A percentile compares a stretch with the other conserved stretches of the same genome.
Conservation (phyloP, 2,888 invertebrate species). For the Agrotis ipsilon region DNA sequence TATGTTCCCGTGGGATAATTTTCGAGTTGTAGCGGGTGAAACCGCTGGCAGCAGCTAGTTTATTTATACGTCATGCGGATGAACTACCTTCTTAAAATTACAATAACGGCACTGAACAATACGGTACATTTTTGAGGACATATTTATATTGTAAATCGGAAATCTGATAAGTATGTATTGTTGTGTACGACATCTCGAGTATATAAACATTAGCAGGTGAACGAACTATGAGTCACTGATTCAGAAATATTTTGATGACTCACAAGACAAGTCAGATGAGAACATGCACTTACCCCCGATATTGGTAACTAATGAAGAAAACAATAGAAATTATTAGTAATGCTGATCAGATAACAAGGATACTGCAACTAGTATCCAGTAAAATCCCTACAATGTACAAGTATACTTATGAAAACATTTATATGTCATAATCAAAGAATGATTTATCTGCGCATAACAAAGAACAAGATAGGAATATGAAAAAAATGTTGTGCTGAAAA, state of each 20-base stretch:
- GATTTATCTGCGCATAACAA: not conserved
- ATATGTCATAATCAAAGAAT: not conserved
- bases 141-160: conserved; percentile 32
- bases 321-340: conserved; percentile 32
- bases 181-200: conserved; percentile 53
- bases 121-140: conserved; percentile 18
- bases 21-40: too few relatives aligned
- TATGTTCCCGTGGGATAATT: too few relatives aligned
- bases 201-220: conserved; percentile 78
- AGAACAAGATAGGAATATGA: not conserved
- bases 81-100: conserved; percentile 17
- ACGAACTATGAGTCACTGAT: conserved; percentile 83
- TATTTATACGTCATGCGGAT: conserved; percentile 13
- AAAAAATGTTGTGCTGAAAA: not conserved
- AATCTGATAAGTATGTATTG: conserved; percentile 18
- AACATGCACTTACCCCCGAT: conserved; percentile 63
- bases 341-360: not conserved
- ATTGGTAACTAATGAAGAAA: conserved; percentile 56
- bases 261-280: conserved; percentile 72
- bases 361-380: conserved; percentile 4
- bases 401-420: too few relatives aligned
- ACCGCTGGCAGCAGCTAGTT: too few relatives aligned
- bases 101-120: conserved; percentile 26
- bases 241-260: conserved; percentile 79
- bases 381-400: not conserved